A percentile compares a stretch with the other conserved stretches of the same genome.
phyloP scores from a whole-genome alignment of 2,888 invertebrate species.

The Eilema caniola region DNA sequence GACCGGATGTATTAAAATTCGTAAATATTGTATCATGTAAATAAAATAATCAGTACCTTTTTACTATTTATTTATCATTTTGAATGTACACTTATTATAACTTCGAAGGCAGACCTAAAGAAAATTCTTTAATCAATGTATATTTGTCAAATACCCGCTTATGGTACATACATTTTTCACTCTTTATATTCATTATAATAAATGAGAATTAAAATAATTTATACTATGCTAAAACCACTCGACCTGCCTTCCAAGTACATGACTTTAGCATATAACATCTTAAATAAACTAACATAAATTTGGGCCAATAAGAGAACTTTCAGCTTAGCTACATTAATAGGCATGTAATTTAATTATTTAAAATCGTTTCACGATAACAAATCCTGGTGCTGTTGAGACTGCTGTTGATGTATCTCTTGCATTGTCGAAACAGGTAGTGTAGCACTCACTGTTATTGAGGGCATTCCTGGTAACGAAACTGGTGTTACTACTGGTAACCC shows the following conservation, averaged over 20 bases:
- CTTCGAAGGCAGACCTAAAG: slow-evolving; percentile 60
- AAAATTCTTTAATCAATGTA: slow-evolving; percentile 39
- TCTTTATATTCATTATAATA: slow-evolving; percentile 43
- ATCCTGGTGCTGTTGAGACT: slow-evolving; percentile 77
- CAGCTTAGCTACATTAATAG: slow-evolving; percentile 58
- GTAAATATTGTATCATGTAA: slow-evolving; percentile 16
- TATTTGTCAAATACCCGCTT: slow-evolving; percentile 46
- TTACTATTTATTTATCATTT: slow-evolving; percentile 60
- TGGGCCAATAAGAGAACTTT: slow-evolving; percentile 55
- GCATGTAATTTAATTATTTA: slow-evolving; percentile 47
- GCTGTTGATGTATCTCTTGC: slow-evolving; percentile 84
- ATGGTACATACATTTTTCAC: slow-evolving; percentile 49
- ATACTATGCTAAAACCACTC: slow-evolving; percentile 47
- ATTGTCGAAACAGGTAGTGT: slow-evolving; percentile 88
- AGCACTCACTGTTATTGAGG: slow-evolving; percentile 92
- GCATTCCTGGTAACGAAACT: slow-evolving; percentile 92
- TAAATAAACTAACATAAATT: slow-evolving; percentile 61
- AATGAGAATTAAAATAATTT: slow-evolving; percentile 49
- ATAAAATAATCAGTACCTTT: slow-evolving; percentile 39
- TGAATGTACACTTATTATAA: slow-evolving; percentile 67
- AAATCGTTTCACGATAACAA: slow-evolving; percentile 75
- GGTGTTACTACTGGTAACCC: slow-evolving; percentile 88
- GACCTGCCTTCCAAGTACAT: slow-evolving; percentile 53
- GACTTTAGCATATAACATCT: slow-evolving; percentile 61
- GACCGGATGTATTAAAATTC: slow-evolving; percentile 14